Evolutionary conservation across 2,113 vertebrate species (phyloP), one percentile per base, ranked within the genome.

Genomic region (Dermatemys mawii): DNA sequence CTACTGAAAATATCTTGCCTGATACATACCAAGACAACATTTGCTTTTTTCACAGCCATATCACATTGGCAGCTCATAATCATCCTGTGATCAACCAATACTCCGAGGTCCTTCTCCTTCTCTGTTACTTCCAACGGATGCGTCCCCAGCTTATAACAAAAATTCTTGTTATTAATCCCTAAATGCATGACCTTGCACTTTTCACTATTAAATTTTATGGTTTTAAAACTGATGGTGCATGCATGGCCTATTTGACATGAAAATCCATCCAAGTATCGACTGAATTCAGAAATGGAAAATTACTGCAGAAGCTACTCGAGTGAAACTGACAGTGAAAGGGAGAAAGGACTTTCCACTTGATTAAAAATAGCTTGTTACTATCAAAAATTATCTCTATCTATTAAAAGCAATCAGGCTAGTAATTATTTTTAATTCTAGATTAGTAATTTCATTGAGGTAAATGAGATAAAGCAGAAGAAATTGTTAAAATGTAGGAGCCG

Each of bases 341-440:
- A 88, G 83, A 89, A 27, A 73, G 12, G 73, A 81, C 84, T 11
- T 83, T 70, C 22, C 78, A 44, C 35, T 94, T 53, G 5, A 22
- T 46, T 90, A 90, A 92, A 91, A 96, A 89, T 24, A 86, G 78
- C 49, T 95, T 91, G 38, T 57, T 63, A 54, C 22, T 84, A 46
- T 82, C 90, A 95, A 84, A 93, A n/a, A 83, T 76, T 79, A 41
- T 57, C 83, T 84, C 86, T 76, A 78, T 88, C n/a, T n/a, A n/a
- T n/a, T 97, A 89, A 91, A 94, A 95, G 95, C 90, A 94, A 86
- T 91, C 16, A 32, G 27, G 32, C 49, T 49, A 84, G 44, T 76
- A 96, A 94, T 93, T 51, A 94, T 90, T 93, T 82, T 1, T 70
- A 3, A 95, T 96, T 93, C 93, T 96, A 89, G 91, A 92, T 87